These are phyloP conservation scores for Catharus ustulatus DNA, from an alignment of 2,797 vertebrate genomes.

Conservation along the genomic window DNA sequence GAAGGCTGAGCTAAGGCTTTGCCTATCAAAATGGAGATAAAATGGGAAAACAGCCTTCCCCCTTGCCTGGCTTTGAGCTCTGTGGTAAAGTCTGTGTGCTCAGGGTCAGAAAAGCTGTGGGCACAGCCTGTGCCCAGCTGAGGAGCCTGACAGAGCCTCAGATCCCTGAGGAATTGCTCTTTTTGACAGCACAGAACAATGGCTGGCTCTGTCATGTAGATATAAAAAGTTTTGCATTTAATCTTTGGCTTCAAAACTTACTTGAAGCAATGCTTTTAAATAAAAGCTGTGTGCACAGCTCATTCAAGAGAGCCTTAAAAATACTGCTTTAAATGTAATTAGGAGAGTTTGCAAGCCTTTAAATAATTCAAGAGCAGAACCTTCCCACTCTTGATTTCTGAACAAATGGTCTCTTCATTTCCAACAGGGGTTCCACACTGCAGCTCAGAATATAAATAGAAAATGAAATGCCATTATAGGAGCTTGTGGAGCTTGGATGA, in stretches of 20 bases:
- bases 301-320: conserved; percentile 6
- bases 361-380: conserved; percentile 42
- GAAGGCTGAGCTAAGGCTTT: not conserved
- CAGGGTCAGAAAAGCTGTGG: not conserved
- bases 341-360: conserved; percentile 43
- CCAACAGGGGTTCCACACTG: conserved; percentile 19
- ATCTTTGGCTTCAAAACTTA: not conserved
- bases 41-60: not conserved
- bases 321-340: not conserved
- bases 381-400: conserved; percentile 39
- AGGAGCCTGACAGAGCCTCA: not conserved
- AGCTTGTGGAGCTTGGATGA: conserved; percentile 14
- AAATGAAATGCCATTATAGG: conserved; percentile 45
- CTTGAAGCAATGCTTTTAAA: not conserved
- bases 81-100: not conserved
- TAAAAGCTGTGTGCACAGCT: not conserved
- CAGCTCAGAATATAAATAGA: conserved; percentile 55
- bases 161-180: not conserved
- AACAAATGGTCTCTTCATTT: conserved; percentile 48
- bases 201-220: not conserved
- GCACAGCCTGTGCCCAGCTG: not conserved
- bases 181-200: not conserved
- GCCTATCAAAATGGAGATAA: conserved; percentile 14
- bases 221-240: not conserved
- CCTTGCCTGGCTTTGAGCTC: not conserved